Evolutionary conservation across 2,797 vertebrate species (phyloP).

Genomic region (Agapornis canus): DNA sequence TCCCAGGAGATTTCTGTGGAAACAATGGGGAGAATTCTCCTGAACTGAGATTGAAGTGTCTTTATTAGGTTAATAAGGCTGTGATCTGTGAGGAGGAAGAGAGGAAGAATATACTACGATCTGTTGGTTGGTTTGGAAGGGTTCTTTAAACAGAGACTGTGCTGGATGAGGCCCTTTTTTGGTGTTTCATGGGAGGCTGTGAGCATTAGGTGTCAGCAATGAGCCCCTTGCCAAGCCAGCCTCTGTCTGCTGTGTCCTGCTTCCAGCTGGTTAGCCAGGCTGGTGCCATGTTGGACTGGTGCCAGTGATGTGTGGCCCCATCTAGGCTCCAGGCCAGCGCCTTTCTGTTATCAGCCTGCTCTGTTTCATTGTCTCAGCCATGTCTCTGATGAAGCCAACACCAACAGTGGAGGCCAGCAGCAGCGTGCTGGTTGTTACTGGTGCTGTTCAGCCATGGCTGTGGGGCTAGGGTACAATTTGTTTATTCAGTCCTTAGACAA

Average conservation of each 20-base stretch:
- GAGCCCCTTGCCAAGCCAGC: neutral
- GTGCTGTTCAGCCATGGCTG: neutral
- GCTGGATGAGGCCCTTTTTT: neutral
- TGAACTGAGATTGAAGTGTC: neutral
- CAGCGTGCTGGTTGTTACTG: neutral
- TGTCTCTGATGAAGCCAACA: fast-evolving
- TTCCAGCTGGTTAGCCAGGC: neutral
- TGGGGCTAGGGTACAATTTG: neutral
- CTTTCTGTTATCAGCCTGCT: neutral
- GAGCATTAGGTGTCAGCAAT: neutral
- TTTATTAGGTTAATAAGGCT: constrained; percentile 51
- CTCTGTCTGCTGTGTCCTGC: fast-evolving
- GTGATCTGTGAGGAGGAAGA: neutral
- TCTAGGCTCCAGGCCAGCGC: neutral
- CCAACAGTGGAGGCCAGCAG: neutral
- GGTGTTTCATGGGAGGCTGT: neutral
- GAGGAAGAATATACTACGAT: neutral
- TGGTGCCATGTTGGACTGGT: neutral
- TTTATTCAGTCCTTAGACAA: neutral
- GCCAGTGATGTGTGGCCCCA: neutral
- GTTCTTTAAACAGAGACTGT: neutral
- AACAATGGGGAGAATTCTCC: constrained; percentile 48
- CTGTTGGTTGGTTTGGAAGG: neutral
- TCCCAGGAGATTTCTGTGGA: constrained; percentile 41
- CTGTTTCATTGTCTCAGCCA: neutral